These are phyloP conservation scores for Molossus molossus DNA, from an alignment of 2,797 vertebrate species.

Conservation along the genomic window DNA sequence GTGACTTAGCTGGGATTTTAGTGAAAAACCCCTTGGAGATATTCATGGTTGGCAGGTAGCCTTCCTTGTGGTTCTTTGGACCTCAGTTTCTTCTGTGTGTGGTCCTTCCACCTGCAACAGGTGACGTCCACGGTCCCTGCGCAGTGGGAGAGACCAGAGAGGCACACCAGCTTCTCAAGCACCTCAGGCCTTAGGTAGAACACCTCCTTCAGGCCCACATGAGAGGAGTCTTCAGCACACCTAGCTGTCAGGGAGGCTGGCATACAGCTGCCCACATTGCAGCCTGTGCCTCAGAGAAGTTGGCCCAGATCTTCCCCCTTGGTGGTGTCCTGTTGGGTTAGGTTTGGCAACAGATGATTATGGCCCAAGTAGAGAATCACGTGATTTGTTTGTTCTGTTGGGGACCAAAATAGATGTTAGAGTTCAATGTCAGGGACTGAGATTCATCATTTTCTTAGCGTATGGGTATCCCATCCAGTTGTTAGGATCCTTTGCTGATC, in stretches of 20 bases:
- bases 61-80: background rate
- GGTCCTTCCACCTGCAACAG: background rate
- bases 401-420: background rate
- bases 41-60: background rate
- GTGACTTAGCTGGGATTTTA: background rate
- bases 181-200: too few relatives aligned
- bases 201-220: background rate
- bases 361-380: background rate
- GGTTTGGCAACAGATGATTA: background rate
- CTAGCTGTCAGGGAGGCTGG: background rate
- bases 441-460: background rate
- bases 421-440: background rate
- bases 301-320: fast-evolving
- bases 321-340: background rate
- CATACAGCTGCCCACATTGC: fast-evolving
- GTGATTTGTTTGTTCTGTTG: background rate
- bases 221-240: background rate
- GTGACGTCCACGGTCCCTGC: background rate
- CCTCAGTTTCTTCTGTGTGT: background rate
- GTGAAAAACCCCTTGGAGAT: background rate
- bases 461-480: background rate
- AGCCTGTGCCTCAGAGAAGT: background rate
- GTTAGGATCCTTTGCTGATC: background rate
- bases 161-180: background rate
- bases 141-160: background rate